Evolutionary conservation across 2,797 vertebrate genomes (phyloP).

Genomic region (Halcyon badia): DNA sequence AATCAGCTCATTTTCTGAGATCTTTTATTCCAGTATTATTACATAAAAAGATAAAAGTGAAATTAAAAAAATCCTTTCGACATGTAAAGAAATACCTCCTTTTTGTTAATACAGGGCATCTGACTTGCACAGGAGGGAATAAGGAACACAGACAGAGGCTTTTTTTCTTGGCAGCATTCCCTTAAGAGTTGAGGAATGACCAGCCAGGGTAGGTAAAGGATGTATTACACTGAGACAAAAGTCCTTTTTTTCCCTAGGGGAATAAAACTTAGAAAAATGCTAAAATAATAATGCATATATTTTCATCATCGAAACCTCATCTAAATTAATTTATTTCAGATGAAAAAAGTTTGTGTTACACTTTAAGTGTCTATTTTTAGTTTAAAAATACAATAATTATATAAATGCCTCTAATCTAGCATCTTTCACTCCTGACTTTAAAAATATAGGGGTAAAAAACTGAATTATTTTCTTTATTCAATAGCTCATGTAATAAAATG

Average conservation of each 20-base stretch:
- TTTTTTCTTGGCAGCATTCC: not conserved
- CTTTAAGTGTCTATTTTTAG: not conserved
- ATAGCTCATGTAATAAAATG: not conserved
- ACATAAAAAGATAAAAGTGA: not conserved
- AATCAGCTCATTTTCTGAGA: not conserved
- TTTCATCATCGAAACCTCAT: not conserved
- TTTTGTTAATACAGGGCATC: not conserved
- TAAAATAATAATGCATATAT: not conserved
- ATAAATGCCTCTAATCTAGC: not conserved
- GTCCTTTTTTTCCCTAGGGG: not conserved
- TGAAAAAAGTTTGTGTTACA: not conserved
- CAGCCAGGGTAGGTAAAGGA: not conserved
- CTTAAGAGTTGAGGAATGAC: not conserved
- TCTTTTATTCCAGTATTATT: not conserved
- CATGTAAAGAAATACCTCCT: not conserved
- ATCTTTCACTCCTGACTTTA: not conserved
- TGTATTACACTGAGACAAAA: not conserved
- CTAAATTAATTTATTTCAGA: not conserved
- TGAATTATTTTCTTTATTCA: not conserved
- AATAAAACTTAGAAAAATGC: not conserved
- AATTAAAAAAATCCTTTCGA: not conserved
- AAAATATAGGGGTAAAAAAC: not conserved
- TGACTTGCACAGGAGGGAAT: not conserved
- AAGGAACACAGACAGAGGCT: not conserved
- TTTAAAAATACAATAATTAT: not conserved